A percentile compares a stretch with the other conserved stretches of the same genome.
These are phyloP conservation scores for Micronisus gabar DNA, from an alignment of 2,113 vertebrate genomes.

Conservation along the genomic window DNA sequence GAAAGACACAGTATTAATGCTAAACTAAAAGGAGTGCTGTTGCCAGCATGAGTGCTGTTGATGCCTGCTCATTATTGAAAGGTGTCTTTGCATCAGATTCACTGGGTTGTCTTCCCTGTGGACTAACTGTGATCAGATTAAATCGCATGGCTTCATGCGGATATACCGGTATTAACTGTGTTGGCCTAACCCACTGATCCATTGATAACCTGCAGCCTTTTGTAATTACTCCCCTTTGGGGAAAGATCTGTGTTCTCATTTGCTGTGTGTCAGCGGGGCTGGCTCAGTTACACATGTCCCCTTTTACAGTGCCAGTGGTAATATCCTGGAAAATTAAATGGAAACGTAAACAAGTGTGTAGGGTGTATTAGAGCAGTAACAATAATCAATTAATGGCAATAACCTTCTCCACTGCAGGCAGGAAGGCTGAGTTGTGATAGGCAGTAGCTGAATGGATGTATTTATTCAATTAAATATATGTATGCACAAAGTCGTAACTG, in stretches of 20 bases:
- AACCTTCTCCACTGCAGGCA: not conserved
- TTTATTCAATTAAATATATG: slow-evolving; percentile 50
- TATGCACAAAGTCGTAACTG: not conserved
- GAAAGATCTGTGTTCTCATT: not conserved
- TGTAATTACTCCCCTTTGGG: not conserved
- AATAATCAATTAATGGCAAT: slow-evolving; percentile 39
- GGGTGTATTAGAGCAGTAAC: not conserved
- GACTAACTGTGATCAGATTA: not conserved
- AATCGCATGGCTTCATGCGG: not conserved
- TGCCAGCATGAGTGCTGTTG: not conserved
- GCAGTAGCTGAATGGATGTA: not conserved
- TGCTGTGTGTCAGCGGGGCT: not conserved
- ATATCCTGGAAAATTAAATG: slow-evolving; percentile 3
- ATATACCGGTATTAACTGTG: not conserved
- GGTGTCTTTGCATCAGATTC: not conserved
- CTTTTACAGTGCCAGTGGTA: not conserved
- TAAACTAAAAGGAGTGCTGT: not conserved
- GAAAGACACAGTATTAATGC: not conserved
- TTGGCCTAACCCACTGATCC: not conserved
- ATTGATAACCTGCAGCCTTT: not conserved
- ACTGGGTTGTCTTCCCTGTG: not conserved
- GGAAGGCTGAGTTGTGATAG: not conserved
- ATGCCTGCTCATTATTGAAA: not conserved
- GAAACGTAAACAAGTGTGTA: slow-evolving; percentile 11
- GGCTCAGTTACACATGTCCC: not conserved